These are phyloP conservation scores for Girardia tigrina DNA, from an alignment of 2,888 invertebrate species.

Conservation along the genomic window DNA sequence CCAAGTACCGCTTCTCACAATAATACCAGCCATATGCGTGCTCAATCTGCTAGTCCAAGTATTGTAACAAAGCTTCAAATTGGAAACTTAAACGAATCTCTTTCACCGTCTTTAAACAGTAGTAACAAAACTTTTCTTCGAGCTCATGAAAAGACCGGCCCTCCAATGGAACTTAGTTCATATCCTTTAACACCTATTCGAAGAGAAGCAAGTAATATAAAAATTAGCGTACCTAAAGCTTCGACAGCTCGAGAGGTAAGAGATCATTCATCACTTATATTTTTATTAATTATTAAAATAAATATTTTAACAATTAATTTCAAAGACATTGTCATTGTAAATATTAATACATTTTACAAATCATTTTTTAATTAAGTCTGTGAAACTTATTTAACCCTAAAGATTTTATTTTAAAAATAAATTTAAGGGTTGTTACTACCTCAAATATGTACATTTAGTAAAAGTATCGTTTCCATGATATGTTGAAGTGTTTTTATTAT, in stretches of 20 bases:
- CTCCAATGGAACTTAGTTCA: slow-evolving; percentile 2
- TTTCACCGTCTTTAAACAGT: background rate
- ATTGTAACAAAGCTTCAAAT: background rate
- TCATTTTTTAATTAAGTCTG: too few relatives aligned
- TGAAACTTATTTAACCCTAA: too few relatives aligned
- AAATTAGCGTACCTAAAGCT: slow-evolving; percentile 43
- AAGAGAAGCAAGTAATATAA: slow-evolving; percentile 40
- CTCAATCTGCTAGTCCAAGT: slow-evolving; percentile 23
- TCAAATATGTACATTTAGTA: too few relatives aligned
- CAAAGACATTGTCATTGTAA: too few relatives aligned
- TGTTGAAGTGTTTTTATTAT: too few relatives aligned
- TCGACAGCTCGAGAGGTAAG: slow-evolving; percentile 40
- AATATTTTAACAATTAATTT: too few relatives aligned
- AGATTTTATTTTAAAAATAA: too few relatives aligned
- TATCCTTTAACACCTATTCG: slow-evolving; percentile 33
- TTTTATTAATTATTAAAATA: too few relatives aligned
- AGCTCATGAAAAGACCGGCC: slow-evolving; percentile 37
- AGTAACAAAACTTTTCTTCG: slow-evolving; percentile 31
- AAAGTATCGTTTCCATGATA: too few relatives aligned
- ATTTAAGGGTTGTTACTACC: too few relatives aligned
- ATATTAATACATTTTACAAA: too few relatives aligned
- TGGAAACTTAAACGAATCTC: background rate
- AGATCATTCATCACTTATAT: too few relatives aligned
- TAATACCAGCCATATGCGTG: background rate
- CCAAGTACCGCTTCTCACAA: background rate